Base-by-base conservation (phyloP, 2,797 vertebrate genomes). In the Lerista edwardsae region DNA sequence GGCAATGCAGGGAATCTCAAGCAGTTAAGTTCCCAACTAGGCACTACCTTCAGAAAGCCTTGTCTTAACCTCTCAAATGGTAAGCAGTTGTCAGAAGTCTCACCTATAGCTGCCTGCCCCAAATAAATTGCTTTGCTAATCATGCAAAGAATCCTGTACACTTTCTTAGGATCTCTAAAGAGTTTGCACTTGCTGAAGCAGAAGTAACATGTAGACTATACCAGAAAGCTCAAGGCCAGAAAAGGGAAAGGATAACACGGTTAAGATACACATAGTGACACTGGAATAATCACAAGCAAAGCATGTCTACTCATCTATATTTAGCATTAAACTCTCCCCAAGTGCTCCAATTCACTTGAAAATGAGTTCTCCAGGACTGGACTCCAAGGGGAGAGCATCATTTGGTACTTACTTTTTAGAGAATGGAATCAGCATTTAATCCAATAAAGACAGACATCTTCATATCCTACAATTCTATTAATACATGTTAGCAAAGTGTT, bases 401-500 rank as follows among this genome's bases (percentile, higher is more conserved):
- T 80, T 72, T 77, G 51, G 67, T 87, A 81, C 79, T 82, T 78
- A 86, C 79, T 81, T 36, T 76, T 79, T 73, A 81, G 44, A 80
- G 78, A 57, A 41, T 59, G 47, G 39, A 73, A 77, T 65, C 77
- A 17, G 39, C 79, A 59, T 81, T 81, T 84, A 87, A 77, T 84
- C 59, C 79, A 77, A 75, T 79, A 62, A 80, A 84, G 67, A 75
- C 78, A 84, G 29, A 78, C 36, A 77, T 57, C 74, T 84, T 84
- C 61, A 81, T 81, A 77, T 72, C 47, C 74, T 81, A 87, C 47
- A 80, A 84, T 71, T 79, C 83, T 81, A 84, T 84, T 80, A 80
- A 80, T 69, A 79, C 55, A 80, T 12, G 41, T 83, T 73, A 83
- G 71, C 71, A 75, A 76, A 44, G 12, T 64, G 47, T 76, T 83